phyloP scores from a whole-genome alignment of 1,140 invertebrate genomes.

The Paraescarpia echinospica region DNA sequence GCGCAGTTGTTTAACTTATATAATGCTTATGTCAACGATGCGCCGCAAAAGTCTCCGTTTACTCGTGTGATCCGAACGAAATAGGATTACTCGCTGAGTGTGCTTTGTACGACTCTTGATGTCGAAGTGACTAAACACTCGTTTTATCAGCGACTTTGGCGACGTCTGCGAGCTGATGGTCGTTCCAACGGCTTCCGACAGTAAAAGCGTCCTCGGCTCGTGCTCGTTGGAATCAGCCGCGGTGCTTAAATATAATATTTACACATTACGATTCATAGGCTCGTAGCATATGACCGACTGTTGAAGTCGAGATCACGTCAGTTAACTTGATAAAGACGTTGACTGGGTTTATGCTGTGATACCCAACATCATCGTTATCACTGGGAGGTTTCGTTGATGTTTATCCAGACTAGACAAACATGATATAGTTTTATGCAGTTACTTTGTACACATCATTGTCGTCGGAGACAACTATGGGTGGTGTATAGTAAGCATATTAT shows the following conservation, averaged over 20 bases:
- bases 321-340: neutral
- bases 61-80: neutral
- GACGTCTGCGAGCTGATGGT: neutral
- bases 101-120: neutral
- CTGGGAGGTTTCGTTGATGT: neutral
- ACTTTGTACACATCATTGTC: neutral
- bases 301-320: neutral
- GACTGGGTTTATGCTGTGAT: neutral
- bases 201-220: neutral
- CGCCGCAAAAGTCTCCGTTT: neutral
- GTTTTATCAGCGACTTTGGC: neutral
- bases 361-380: neutral
- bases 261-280: neutral
- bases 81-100: neutral
- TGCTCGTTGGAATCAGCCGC: neutral
- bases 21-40: conserved; percentile 5
- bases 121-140: neutral
- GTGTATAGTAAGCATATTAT: neutral
- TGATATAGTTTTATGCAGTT: neutral
- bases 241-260: neutral
- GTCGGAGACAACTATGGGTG: neutral
- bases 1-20: neutral
- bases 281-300: neutral
- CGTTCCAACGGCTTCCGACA: neutral
- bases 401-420: neutral